phyloP scores from a whole-genome alignment of 1,140 invertebrate species.

The Lucilia sericata region DNA sequence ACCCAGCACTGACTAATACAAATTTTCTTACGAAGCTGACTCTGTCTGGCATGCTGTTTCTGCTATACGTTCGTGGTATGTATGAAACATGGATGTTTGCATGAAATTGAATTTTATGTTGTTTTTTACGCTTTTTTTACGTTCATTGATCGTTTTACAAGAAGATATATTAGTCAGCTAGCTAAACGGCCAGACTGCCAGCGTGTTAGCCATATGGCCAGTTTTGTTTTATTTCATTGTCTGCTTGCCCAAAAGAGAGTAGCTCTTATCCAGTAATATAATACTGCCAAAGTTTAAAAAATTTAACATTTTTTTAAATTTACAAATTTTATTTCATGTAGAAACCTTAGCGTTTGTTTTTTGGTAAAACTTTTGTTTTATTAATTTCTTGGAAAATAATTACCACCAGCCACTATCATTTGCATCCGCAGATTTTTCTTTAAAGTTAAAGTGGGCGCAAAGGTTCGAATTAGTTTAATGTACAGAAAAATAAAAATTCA shows the following conservation, averaged over 20 bases:
- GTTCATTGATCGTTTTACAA: slow-evolving; percentile 16
- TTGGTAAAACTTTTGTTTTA: neutral
- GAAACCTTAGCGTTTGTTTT: neutral
- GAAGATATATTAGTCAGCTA: slow-evolving; percentile 16
- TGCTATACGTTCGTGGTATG: neutral
- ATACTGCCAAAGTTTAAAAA: neutral
- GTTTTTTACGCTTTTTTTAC: neutral
- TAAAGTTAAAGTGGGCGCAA: too few species aligned
- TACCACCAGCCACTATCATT: neutral
- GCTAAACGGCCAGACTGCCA: neutral
- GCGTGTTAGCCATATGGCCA: slow-evolving; percentile 1
- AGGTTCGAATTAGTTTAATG: too few species aligned
- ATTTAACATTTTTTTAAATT: neutral
- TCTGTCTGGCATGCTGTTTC: neutral
- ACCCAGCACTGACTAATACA: neutral
- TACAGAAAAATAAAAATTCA: too few species aligned
- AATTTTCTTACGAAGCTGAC: neutral
- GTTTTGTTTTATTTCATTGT: neutral
- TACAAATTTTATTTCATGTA: neutral
- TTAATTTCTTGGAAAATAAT: neutral
- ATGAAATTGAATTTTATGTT: slow-evolving; percentile 17
- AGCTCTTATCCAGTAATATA: neutral
- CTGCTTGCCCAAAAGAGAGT: neutral
- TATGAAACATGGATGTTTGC: slow-evolving; percentile 6
- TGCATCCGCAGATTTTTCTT: neutral